These are phyloP conservation scores for Gymnoscelis rufifasciata DNA, from an alignment of 2,888 invertebrate genomes.

Conservation along the genomic window DNA sequence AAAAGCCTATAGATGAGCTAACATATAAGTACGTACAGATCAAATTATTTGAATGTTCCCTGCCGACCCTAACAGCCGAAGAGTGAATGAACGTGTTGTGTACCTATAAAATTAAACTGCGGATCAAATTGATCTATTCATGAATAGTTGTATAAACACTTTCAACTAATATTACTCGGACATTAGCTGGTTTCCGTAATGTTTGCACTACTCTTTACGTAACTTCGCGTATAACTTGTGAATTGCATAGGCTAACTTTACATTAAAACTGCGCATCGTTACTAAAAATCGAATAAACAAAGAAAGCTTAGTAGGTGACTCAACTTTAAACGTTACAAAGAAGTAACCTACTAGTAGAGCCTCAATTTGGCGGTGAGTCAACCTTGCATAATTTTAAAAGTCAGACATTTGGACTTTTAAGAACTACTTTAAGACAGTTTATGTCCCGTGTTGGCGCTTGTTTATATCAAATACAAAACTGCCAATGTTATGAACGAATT, in stretches of 20 bases:
- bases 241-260: conserved; percentile 28
- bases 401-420: conserved; percentile 38
- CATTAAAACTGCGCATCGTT: conserved; percentile 21
- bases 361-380: conserved; percentile 47
- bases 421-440: conserved; percentile 29
- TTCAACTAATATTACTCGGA: conserved; percentile 29
- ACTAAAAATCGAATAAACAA: conserved; percentile 29
- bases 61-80: conserved; percentile 19
- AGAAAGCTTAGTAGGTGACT: conserved; percentile 13
- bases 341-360: conserved; percentile 28
- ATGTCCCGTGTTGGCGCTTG: conserved; percentile 36
- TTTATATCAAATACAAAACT: conserved; percentile 33
- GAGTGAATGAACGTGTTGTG: conserved; percentile 25
- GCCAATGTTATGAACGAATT: conserved; percentile 43
- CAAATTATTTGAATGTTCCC: conserved; percentile 22
- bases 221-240: conserved; percentile 35
- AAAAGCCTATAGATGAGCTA: too few relatives aligned
- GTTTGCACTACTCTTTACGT: conserved; percentile 49
- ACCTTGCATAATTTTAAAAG: conserved; percentile 46
- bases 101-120: conserved; percentile 20
- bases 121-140: conserved; percentile 32
- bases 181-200: conserved; percentile 43
- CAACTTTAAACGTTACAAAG: conserved; percentile 23
- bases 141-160: conserved; percentile 28
- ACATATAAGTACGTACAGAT: too few relatives aligned